Percentiles rank a stretch among this genome's conserved stretches.
Conservation (phyloP, 2,113 vertebrate genomes). For the Sprattus sprattus region DNA sequence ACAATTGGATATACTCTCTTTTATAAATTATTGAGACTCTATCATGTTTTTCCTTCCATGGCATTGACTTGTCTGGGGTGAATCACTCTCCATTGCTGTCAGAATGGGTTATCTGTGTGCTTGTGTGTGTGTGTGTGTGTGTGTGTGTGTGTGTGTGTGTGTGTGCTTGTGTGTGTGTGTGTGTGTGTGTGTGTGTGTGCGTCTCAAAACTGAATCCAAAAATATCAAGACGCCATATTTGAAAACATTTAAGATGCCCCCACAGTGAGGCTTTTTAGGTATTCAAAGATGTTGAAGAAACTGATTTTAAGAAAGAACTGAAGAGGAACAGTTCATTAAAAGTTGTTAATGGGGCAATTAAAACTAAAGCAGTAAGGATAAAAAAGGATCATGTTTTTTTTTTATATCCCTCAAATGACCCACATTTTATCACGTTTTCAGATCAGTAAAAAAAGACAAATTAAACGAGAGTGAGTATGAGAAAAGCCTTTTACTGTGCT, state of each 20-base stretch:
- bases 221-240: background rate
- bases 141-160: conserved; percentile 9
- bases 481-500: background rate
- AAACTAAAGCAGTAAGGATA: background rate
- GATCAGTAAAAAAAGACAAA: background rate
- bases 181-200: background rate
- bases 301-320: background rate
- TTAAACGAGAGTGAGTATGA: background rate
- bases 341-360: background rate
- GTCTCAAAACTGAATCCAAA: background rate
- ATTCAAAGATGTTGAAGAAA: background rate
- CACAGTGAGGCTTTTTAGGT: background rate
- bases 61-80: conserved; percentile 43
- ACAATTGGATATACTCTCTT: conserved; percentile 56
- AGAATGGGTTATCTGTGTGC: conserved; percentile 29
- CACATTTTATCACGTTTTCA: background rate
- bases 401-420: background rate
- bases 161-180: background rate
- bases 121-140: background rate
- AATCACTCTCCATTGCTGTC: conserved; percentile 50
- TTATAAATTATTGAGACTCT: conserved; percentile 64
- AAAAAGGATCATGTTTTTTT: background rate
- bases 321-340: background rate
- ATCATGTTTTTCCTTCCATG: conserved; percentile 48
- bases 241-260: background rate